phyloP scores from a whole-genome alignment of 2,888 invertebrate genomes.

The Noctua pronuba region DNA sequence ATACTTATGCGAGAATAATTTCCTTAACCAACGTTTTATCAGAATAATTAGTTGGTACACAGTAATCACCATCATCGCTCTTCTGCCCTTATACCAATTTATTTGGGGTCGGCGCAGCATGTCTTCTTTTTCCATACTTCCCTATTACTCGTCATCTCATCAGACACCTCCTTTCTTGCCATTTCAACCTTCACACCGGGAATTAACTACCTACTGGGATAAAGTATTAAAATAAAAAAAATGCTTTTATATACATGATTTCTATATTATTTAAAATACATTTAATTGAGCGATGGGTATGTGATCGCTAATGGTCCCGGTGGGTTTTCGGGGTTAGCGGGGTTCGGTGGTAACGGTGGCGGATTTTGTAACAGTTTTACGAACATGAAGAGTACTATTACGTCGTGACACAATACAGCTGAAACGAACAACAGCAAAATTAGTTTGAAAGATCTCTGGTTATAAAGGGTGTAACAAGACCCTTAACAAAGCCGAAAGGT shows the following conservation, averaged over 20 bases:
- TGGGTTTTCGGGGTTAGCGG: background rate
- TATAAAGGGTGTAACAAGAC: background rate
- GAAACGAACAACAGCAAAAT: constrained; percentile 23
- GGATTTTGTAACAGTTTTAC: constrained; percentile 27
- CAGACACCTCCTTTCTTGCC: background rate
- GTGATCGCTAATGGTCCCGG: rapidly evolving
- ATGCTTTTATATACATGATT: constrained; percentile 17
- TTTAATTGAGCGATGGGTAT: background rate
- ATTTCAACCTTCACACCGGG: background rate
- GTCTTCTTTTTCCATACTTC: background rate
- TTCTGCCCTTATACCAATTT: background rate
- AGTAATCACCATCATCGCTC: background rate
- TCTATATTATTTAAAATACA: constrained; percentile 7
- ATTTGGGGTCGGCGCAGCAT: background rate
- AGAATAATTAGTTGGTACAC: background rate
- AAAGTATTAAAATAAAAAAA: background rate
- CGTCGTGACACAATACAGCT: constrained; percentile 60
- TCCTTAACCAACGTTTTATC: background rate
- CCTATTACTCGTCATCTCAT: background rate
- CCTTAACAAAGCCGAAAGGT: no score
- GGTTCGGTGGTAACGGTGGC: background rate
- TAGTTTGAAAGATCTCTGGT: constrained; percentile 1
- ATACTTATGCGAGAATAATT: background rate
- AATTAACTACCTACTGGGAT: background rate
- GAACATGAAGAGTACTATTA: constrained; percentile 47